A percentile compares a stretch with the other conserved stretches of the same genome.
These are phyloP conservation scores for Salvelinus namaycush DNA, from an alignment of 2,113 vertebrate genomes.

Conservation along the genomic window DNA sequence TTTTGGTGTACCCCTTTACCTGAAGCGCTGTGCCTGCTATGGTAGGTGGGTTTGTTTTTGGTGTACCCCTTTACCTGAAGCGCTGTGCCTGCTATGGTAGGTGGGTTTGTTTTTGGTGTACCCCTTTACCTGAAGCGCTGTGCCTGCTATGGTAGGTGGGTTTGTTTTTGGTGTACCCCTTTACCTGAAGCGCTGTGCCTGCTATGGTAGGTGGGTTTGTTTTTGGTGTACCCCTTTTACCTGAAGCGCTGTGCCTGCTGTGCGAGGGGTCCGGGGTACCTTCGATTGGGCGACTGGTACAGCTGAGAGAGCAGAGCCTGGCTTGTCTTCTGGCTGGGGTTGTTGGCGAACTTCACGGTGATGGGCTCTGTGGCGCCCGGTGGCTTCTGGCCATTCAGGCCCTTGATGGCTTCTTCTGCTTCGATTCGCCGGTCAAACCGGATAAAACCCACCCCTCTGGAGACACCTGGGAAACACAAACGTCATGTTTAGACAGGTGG, in stretches of 20 bases:
- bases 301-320: constrained; percentile 97
- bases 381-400: constrained; percentile 97
- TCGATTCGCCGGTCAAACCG: constrained; percentile 97
- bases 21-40: too few relatives aligned
- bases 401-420: constrained; percentile 98
- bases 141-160: too few relatives aligned
- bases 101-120: too few relatives aligned
- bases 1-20: too few relatives aligned
- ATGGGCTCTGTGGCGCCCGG: constrained; percentile 93
- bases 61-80: too few relatives aligned
- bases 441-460: constrained; percentile 97
- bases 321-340: constrained; percentile 98
- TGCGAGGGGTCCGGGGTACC: constrained; percentile 94
- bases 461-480: constrained; percentile 78
- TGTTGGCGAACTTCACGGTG: constrained; percentile 99
- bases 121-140: too few relatives aligned
- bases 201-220: constrained; percentile 70
- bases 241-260: constrained; percentile 99
- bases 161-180: too few relatives aligned
- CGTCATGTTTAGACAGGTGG: background rate
- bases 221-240: constrained; percentile 77
- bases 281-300: constrained; percentile 97
- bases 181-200: constrained; percentile 98
- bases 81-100: too few relatives aligned
- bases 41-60: too few relatives aligned